Percentiles rank a stretch among this genome's conserved stretches.
These are phyloP conservation scores for Nasonia giraulti DNA, from an alignment of 1,140 invertebrate genomes.

Conservation along the genomic window DNA sequence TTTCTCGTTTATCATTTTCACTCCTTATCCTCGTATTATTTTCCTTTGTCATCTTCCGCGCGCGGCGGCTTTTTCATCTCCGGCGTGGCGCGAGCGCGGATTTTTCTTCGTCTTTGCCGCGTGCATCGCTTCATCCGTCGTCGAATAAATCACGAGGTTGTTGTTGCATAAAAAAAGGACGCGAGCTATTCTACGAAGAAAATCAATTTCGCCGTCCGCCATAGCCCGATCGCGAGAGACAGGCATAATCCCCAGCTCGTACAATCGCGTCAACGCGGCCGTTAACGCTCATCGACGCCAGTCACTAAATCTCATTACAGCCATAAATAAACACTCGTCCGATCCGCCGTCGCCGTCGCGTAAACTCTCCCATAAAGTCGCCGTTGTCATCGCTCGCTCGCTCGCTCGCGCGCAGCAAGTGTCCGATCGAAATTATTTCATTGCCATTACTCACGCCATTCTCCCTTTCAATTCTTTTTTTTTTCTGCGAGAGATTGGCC, in stretches of 20 bases:
- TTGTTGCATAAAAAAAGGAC: not conserved
- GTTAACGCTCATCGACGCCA: conserved; percentile 3
- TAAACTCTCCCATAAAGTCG: not conserved
- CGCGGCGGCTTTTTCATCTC: not conserved
- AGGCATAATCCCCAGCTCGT: conserved; percentile 6
- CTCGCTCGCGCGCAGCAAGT: not conserved
- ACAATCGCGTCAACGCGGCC: not conserved
- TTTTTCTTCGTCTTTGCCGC: not conserved
- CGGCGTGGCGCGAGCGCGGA: not conserved
- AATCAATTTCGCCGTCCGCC: not conserved
- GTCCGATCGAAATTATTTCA: conserved; percentile 28
- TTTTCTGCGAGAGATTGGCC: not conserved
- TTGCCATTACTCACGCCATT: not conserved
- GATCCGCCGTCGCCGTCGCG: not conserved
- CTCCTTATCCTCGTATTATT: conserved; percentile 32
- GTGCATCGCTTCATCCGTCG: not conserved
- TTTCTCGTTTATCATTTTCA: conserved; percentile 45
- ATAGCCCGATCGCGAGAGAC: not conserved
- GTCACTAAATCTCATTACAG: not conserved
- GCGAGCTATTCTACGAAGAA: not conserved
- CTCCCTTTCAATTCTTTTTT: not conserved
- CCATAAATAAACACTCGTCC: conserved; percentile 23
- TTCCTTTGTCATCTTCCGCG: conserved; percentile 41
- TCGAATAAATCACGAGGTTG: not conserved
- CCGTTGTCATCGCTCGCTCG: not conserved